These are phyloP conservation scores for Anthopleura xanthogrammica DNA, from an alignment of 92 coral and sea anemone genomes.

Conservation along the genomic window DNA sequence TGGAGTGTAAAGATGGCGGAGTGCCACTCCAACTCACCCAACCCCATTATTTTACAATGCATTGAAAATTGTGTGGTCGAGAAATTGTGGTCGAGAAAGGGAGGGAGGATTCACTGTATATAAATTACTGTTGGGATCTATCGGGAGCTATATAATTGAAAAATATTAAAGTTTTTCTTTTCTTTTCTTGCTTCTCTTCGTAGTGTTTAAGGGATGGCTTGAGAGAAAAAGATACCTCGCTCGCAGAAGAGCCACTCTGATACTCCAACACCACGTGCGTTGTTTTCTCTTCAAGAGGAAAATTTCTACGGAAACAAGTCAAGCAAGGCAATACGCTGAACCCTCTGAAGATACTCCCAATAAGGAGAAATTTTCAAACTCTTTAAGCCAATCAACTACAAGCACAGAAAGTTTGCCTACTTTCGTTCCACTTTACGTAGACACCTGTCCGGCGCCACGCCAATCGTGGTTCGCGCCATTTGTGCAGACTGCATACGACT, in stretches of 20 bases:
- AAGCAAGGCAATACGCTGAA: neutral
- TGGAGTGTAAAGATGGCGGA: too few species aligned
- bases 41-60: too few species aligned
- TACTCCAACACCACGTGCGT: neutral
- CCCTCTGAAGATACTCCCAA: neutral
- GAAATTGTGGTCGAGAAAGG: too few species aligned
- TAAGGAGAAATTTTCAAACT: neutral
- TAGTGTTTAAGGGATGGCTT: neutral
- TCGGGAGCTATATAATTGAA: neutral
- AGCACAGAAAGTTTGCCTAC: neutral
- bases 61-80: too few species aligned
- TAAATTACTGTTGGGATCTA: too few species aligned
- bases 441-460: neutral
- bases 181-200: neutral
- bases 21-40: too few species aligned
- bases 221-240: neutral
- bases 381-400: neutral
- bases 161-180: neutral
- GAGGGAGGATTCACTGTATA: too few species aligned
- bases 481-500: slow-evolving; percentile 11
- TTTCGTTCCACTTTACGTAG: slow-evolving; percentile 9
- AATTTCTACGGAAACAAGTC: neutral
- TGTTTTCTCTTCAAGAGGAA: slow-evolving; percentile 7
- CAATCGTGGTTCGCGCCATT: slow-evolving; percentile 35
- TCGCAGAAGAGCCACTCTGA: neutral